Evolutionary conservation across 2,113 vertebrate genomes (phyloP).

Genomic region (Centropus unirufus): DNA sequence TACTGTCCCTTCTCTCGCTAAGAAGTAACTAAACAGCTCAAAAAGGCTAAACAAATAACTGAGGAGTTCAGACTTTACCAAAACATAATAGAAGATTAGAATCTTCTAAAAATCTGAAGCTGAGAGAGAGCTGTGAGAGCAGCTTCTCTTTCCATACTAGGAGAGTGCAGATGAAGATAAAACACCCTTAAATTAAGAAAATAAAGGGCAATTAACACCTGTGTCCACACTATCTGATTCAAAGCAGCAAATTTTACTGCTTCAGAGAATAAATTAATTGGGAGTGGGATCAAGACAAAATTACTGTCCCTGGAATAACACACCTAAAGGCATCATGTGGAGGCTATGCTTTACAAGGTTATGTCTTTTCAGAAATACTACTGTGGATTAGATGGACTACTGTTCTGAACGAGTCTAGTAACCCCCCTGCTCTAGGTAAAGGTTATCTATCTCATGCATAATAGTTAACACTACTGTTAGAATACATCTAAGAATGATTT

Average conservation of each 20-base stretch:
- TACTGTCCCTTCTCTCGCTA: not conserved
- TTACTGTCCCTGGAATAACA: not conserved
- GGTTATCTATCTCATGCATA: not conserved
- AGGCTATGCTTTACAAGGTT: not conserved
- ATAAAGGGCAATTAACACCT: not conserved
- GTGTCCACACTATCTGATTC: not conserved
- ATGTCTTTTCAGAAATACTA: not conserved
- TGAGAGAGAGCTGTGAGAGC: not conserved
- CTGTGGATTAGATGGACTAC: not conserved
- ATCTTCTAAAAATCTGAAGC: not conserved
- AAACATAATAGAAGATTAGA: not conserved
- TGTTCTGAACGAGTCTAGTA: not conserved
- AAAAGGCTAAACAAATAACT: not conserved
- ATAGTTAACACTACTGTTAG: not conserved
- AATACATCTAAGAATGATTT: not conserved
- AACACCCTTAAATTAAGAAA: not conserved
- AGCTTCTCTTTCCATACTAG: not conserved
- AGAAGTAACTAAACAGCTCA: not conserved
- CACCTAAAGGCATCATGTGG: not conserved
- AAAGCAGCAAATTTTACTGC: not conserved
- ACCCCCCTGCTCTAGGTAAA: accelerated
- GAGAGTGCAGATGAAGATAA: not conserved
- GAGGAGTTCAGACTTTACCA: not conserved
- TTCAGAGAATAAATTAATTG: not conserved
- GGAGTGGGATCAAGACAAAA: not conserved